These are phyloP conservation scores for Parazoanthus swiftii DNA, from an alignment of 92 coral and sea anemone genomes.

Conservation along the genomic window DNA sequence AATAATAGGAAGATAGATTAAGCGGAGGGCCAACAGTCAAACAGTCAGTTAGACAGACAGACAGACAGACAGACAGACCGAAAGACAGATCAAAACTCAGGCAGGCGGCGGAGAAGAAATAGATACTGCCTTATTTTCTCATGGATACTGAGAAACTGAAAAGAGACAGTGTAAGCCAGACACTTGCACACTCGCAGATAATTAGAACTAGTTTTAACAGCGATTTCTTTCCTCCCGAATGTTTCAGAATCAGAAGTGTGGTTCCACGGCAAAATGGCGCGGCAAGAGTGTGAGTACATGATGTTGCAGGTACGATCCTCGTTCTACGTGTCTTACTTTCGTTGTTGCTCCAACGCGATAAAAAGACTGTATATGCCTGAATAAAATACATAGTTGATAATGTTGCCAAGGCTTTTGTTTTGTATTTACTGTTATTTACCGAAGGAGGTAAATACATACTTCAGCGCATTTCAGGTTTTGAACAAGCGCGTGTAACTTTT, in stretches of 20 bases:
- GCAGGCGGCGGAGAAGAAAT: not conserved
- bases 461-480: no score
- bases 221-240: not conserved
- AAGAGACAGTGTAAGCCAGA: not conserved
- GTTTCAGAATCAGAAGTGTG: conserved; percentile 62
- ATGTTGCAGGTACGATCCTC: conserved; percentile 70
- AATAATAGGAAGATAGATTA: not conserved
- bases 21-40: not conserved
- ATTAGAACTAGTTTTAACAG: not conserved
- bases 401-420: no score
- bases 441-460: no score
- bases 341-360: not conserved
- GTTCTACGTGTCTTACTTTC: not conserved
- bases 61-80: not conserved
- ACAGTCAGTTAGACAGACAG: not conserved
- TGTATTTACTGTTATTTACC: no score
- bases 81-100: not conserved
- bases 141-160: no score
- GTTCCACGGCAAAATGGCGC: conserved; percentile 92
- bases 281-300: conserved; percentile 84
- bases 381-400: no score
- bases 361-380: no score
- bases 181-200: not conserved
- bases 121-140: not conserved
- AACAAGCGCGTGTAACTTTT: no score